Conservation (phyloP, 2,113 vertebrate genomes). For the Rhizomys pruinosus region DNA sequence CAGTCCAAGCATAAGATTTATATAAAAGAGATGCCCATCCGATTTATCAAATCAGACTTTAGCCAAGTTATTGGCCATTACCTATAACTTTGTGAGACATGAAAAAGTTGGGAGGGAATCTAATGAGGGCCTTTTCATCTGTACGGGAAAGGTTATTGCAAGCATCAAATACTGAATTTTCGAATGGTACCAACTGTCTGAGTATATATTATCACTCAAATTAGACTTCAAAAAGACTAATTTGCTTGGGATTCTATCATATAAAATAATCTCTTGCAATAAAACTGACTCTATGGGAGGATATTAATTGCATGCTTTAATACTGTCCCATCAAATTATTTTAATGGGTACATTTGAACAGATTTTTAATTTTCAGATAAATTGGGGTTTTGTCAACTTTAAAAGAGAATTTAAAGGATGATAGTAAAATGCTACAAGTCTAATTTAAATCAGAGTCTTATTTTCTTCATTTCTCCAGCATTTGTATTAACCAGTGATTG, state of each 20-base stretch:
- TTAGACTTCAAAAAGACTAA: constrained; percentile 57
- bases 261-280: constrained; percentile 60
- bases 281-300: constrained; percentile 55
- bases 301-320: constrained; percentile 45
- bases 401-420: constrained; percentile 12
- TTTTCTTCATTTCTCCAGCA: constrained; percentile 10
- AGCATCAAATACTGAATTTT: constrained; percentile 52
- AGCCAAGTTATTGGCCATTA: constrained; percentile 55
- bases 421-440: constrained; percentile 10
- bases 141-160: constrained; percentile 42
- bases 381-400: neutral
- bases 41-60: constrained; percentile 50
- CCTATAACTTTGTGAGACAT: neutral
- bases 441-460: constrained; percentile 60
- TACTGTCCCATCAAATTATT: constrained; percentile 39
- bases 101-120: constrained; percentile 40
- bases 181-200: neutral
- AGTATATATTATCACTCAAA: constrained; percentile 51
- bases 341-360: constrained; percentile 50
- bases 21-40: constrained; percentile 45
- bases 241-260: constrained; percentile 60
- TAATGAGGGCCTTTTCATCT: constrained; percentile 58
- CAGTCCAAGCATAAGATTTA: constrained; percentile 49
- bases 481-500: neutral
- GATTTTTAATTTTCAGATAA: constrained; percentile 58